phyloP scores from a whole-genome alignment of 1,140 invertebrate species.

The Drosophila serrata region DNA sequence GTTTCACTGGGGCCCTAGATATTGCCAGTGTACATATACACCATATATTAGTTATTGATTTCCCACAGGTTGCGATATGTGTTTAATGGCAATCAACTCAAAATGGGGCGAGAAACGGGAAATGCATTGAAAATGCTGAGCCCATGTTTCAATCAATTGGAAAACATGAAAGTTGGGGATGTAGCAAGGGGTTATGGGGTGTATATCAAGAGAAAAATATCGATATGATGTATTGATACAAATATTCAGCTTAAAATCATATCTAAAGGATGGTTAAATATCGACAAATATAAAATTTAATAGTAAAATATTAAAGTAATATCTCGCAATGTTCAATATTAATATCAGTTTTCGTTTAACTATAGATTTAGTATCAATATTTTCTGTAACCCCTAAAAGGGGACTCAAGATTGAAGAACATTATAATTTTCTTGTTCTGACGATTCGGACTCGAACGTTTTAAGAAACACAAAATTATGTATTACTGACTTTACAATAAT shows the following conservation, averaged over 20 bases:
- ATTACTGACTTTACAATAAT: not conserved
- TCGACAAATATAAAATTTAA: too few species aligned
- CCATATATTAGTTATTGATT: slow-evolving; percentile 67
- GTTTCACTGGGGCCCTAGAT: slow-evolving; percentile 43
- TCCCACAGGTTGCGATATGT: slow-evolving; percentile 36
- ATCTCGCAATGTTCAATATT: not conserved
- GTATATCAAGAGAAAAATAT: not conserved
- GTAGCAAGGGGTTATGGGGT: not conserved
- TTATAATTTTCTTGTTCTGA: not conserved
- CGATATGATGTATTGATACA: not conserved
- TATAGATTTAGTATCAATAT: not conserved
- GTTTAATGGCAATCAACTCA: slow-evolving; percentile 17
- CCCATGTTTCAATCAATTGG: slow-evolving; percentile 29
- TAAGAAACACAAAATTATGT: not conserved
- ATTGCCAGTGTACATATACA: slow-evolving; percentile 22
- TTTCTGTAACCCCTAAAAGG: not conserved
- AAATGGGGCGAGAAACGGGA: slow-evolving; percentile 8
- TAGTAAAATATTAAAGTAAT: too few species aligned
- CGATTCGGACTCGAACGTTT: not conserved
- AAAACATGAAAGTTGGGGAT: not conserved
- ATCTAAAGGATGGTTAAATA: too few species aligned
- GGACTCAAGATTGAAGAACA: too few species aligned
- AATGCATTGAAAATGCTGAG: not conserved
- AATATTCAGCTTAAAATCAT: not conserved
- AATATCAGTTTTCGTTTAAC: not conserved